Evolutionary conservation across 2,797 vertebrate species (phyloP).

Genomic region (Morus bassanus): DNA sequence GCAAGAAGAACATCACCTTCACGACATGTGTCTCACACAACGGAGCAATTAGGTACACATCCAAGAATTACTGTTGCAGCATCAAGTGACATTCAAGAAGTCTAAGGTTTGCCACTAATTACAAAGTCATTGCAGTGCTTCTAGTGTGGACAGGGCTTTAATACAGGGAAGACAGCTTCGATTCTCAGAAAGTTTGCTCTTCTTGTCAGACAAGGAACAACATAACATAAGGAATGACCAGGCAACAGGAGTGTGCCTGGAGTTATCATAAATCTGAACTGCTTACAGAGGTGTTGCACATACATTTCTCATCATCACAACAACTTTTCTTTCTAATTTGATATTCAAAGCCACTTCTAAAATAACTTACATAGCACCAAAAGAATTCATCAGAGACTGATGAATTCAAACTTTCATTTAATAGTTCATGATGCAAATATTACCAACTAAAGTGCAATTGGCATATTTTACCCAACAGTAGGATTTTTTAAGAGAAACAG

Average conservation of each 20-base stretch:
- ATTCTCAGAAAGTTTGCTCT: not conserved
- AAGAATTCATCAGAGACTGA: not conserved
- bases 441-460: not conserved
- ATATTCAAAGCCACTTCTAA: not conserved
- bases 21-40: rapidly evolving
- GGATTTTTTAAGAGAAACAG: not conserved
- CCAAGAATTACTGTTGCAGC: not conserved
- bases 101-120: not conserved
- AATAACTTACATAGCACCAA: not conserved
- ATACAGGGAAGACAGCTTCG: not conserved
- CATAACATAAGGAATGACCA: not conserved
- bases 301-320: not conserved
- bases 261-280: not conserved
- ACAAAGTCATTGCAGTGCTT: not conserved
- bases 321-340: not conserved
- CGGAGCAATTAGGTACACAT: not conserved
- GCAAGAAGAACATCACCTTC: not conserved
- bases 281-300: not conserved
- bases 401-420: not conserved
- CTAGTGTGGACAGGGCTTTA: not conserved
- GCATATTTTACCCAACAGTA: not conserved
- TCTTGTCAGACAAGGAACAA: not conserved
- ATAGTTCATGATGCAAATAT: not conserved
- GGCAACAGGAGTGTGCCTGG: not conserved
- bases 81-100: not conserved